Conservation (phyloP, 2,888 invertebrate genomes). For the Hipparchia semele region DNA sequence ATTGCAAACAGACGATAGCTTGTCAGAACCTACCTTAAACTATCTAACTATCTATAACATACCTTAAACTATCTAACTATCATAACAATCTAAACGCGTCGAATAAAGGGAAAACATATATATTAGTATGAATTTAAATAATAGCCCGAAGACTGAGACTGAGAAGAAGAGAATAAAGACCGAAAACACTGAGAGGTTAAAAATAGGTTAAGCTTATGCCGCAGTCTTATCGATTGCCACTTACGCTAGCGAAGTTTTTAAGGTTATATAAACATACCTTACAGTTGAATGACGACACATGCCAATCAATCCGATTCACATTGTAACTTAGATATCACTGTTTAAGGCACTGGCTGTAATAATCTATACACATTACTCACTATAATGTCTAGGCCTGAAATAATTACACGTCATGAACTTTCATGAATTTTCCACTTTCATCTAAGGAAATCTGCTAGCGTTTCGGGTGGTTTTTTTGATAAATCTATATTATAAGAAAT, state of each 20-base stretch:
- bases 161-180: not conserved
- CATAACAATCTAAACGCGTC: too few relatives aligned
- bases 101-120: too few relatives aligned
- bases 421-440: too few relatives aligned
- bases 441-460: not conserved
- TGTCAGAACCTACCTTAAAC: too few relatives aligned
- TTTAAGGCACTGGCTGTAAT: slow-evolving; percentile 1
- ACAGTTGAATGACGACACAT: not conserved
- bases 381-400: not conserved
- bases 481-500: not conserved
- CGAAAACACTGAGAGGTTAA: not conserved
- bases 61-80: too few relatives aligned
- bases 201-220: not conserved
- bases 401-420: not conserved
- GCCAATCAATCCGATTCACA: not conserved
- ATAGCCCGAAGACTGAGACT: too few relatives aligned
- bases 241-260: not conserved
- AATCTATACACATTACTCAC: not conserved
- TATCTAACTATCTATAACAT: too few relatives aligned
- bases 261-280: slow-evolving; percentile 6
- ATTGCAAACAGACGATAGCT: too few relatives aligned
- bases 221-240: not conserved
- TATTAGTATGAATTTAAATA: too few relatives aligned
- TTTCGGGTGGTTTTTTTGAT: not conserved
- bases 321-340: not conserved